These are phyloP conservation scores for Leptodirus hochenwartii DNA, from an alignment of 2,888 invertebrate species.

Conservation along the genomic window DNA sequence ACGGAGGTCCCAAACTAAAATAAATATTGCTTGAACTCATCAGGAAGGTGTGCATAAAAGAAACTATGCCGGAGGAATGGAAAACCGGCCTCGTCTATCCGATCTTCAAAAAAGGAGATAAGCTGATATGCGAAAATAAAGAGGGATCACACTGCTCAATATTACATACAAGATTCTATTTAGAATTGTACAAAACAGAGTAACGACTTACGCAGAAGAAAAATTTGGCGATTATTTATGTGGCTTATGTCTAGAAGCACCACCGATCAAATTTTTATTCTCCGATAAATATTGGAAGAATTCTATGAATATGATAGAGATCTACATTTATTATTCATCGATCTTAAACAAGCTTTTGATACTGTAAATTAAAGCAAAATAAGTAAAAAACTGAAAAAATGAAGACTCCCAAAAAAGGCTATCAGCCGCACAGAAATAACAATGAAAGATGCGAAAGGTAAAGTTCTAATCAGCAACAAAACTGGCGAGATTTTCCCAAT, in stretches of 20 bases:
- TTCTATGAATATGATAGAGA: neutral
- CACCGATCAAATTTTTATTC: too few species aligned
- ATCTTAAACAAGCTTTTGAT: slow-evolving; percentile 1
- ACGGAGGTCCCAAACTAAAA: too few species aligned
- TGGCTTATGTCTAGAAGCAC: neutral
- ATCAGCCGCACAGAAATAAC: slow-evolving; percentile 3
- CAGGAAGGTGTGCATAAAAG: too few species aligned
- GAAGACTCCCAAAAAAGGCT: neutral
- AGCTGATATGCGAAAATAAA: slow-evolving; percentile 3
- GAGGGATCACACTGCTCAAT: slow-evolving; percentile 3
- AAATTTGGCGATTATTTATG: neutral
- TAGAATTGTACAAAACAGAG: neutral
- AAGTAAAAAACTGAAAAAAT: slow-evolving; percentile 4
- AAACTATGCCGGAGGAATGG: neutral
- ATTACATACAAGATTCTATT: slow-evolving; percentile 3
- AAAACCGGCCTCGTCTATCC: neutral
- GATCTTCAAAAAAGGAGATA: slow-evolving; percentile 2
- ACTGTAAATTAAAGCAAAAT: slow-evolving; percentile 1
- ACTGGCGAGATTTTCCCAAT: neutral
- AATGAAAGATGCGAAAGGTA: slow-evolving; percentile 2
- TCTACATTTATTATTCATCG: neutral
- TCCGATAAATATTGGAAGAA: slow-evolving; percentile 1
- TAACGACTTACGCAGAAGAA: slow-evolving; percentile 4
- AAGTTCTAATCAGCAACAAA: neutral
- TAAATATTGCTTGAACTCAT: too few species aligned